Evolutionary conservation across 2,113 vertebrate species (phyloP).

Genomic region (Psammodynastes pulverulentus): DNA sequence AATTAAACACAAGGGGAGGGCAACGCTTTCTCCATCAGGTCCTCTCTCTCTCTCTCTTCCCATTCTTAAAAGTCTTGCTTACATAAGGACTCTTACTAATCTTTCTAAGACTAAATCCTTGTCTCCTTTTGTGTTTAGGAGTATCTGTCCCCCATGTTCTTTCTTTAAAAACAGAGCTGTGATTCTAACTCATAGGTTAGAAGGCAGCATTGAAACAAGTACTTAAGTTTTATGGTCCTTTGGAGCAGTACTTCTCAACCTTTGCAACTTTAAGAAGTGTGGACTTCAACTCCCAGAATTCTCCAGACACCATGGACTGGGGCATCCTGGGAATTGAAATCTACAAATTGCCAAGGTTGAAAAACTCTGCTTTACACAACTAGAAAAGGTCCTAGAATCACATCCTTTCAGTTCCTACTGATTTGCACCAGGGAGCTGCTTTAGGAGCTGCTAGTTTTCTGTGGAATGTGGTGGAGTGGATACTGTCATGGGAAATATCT

Average conservation of each 20-base stretch:
- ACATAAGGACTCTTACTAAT: neutral
- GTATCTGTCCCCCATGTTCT: neutral
- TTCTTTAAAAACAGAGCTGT: neutral
- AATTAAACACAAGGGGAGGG: neutral
- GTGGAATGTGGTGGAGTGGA: neutral
- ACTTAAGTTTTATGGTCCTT: neutral
- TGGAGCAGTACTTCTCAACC: neutral
- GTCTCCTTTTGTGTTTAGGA: neutral
- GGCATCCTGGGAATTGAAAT: neutral
- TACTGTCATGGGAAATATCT: neutral
- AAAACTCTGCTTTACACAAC: neutral
- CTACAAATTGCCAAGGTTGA: neutral
- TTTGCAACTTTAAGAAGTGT: neutral
- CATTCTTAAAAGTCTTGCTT: neutral
- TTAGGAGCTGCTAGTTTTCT: neutral
- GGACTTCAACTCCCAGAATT: neutral
- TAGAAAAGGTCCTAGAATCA: neutral
- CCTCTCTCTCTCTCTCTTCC: neutral
- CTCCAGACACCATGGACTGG: neutral
- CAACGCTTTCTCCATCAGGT: neutral
- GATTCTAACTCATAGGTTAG: neutral
- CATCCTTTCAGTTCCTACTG: neutral
- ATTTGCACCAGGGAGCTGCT: neutral
- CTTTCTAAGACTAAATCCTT: neutral
- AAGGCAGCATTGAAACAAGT: neutral